phyloP scores from a whole-genome alignment of 2,888 invertebrate genomes.

The Blastobasis lacticolella region DNA sequence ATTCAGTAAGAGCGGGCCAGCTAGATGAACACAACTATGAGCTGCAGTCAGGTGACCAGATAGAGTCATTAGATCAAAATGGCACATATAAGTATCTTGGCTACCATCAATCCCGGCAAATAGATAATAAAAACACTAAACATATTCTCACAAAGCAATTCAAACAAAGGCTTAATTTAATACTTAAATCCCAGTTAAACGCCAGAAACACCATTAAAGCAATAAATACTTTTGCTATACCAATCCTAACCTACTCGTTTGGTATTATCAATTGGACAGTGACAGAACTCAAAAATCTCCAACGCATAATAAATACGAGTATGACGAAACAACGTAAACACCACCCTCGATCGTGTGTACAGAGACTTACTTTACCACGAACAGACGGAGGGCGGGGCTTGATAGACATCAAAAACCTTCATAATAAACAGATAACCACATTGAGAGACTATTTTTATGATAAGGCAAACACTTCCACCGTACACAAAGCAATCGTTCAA shows the following conservation, averaged over 20 bases:
- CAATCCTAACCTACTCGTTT: slow-evolving; percentile 3
- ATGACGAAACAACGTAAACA: slow-evolving; percentile 1
- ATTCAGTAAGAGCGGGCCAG: not conserved
- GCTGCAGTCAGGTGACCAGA: not conserved
- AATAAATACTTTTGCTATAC: not conserved
- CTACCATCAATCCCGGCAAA: not conserved
- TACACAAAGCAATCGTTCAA: not conserved
- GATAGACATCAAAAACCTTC: slow-evolving; percentile 6
- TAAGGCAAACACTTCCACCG: not conserved
- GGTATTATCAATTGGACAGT: slow-evolving; percentile 2
- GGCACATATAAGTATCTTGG: slow-evolving; percentile 1
- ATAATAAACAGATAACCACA: slow-evolving; percentile 2
- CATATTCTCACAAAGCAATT: not conserved
- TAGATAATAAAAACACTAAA: not conserved
- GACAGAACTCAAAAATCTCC: not conserved
- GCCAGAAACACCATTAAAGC: not conserved
- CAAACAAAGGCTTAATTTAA: not conserved
- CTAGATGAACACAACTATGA: not conserved
- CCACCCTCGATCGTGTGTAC: too few species aligned
- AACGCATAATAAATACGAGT: slow-evolving; percentile 3
- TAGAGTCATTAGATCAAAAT: not conserved
- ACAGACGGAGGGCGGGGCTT: not conserved
- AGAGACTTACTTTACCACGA: slow-evolving; percentile 5
- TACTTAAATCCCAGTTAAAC: not conserved
- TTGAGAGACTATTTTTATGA: slow-evolving; percentile 3